These are phyloP conservation scores for Hormaphis cornu DNA, from an alignment of 1,140 invertebrate genomes.

Conservation along the genomic window DNA sequence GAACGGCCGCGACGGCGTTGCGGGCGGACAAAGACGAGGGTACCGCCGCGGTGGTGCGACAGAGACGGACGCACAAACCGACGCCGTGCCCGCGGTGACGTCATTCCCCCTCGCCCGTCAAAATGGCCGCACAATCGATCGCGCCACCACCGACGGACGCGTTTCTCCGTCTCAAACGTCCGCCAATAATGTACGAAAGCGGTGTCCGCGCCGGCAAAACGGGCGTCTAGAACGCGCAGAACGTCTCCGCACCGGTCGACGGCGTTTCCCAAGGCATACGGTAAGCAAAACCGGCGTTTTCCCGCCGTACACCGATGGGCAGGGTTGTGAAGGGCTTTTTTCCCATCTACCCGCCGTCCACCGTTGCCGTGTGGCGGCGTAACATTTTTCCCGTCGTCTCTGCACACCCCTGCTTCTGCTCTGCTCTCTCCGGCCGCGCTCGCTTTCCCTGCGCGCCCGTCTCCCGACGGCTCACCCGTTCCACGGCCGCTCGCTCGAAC, in stretches of 20 bases:
- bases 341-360: constrained; percentile 28
- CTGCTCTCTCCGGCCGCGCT: constrained; percentile 14
- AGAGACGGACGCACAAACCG: constrained; percentile 4
- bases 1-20: constrained; percentile 9
- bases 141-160: constrained; percentile 21
- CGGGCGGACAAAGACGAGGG: constrained; percentile 19
- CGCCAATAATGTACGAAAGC: constrained; percentile 24
- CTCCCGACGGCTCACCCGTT: constrained; percentile 29
- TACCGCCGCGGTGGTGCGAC: neutral
- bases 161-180: constrained; percentile 31
- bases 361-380: constrained; percentile 17
- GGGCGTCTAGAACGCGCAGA: constrained; percentile 27
- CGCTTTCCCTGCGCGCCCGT: constrained; percentile 24
- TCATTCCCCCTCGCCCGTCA: constrained; percentile 32
- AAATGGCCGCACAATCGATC: constrained; percentile 32
- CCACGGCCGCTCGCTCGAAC: neutral
- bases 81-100: constrained; percentile 8
- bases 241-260: constrained; percentile 25
- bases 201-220: constrained; percentile 16
- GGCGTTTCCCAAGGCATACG: constrained; percentile 30
- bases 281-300: constrained; percentile 20
- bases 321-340: constrained; percentile 33
- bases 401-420: constrained; percentile 29
- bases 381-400: constrained; percentile 32
- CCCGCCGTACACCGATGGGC: constrained; percentile 22